Conservation (phyloP, 2,797 vertebrate species). For the Channa striata region DNA sequence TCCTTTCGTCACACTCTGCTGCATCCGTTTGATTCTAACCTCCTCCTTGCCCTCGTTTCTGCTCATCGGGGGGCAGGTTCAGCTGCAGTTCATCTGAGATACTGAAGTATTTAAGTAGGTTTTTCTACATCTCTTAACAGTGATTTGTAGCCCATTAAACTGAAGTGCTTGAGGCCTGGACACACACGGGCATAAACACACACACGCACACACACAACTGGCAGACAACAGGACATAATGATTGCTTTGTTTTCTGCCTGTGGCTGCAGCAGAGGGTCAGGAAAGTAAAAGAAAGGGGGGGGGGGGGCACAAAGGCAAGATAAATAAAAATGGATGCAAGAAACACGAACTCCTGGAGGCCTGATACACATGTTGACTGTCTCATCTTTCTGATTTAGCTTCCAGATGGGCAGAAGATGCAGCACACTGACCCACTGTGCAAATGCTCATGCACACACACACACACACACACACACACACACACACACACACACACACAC, state of each 20-base stretch:
- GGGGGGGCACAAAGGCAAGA: conserved; percentile 4
- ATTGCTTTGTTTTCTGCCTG: conserved; percentile 54
- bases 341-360: conserved; percentile 31
- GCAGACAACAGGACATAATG: conserved; percentile 45
- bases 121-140: conserved; percentile 41
- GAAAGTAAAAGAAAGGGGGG: conserved; percentile 17
- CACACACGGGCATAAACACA: conserved; percentile 30
- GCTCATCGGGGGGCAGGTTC: conserved; percentile 35
- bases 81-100: conserved; percentile 35
- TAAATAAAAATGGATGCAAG: conserved; percentile 26
- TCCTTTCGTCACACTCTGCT: neutral
- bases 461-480: conserved; percentile 28
- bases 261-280: conserved; percentile 22
- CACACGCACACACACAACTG: conserved; percentile 30
- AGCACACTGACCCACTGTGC: conserved; percentile 23
- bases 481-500: conserved; percentile 18
- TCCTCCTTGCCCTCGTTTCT: conserved; percentile 6
- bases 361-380: conserved; percentile 15
- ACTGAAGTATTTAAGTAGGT: conserved; percentile 40
- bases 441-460: conserved; percentile 7
- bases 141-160: conserved; percentile 47
- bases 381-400: conserved; percentile 31
- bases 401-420: neutral
- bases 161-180: conserved; percentile 35
- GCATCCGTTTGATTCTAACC: conserved; percentile 7